phyloP scores from a whole-genome alignment of 2,888 invertebrate genomes.

The Drosophila meridionalis region DNA sequence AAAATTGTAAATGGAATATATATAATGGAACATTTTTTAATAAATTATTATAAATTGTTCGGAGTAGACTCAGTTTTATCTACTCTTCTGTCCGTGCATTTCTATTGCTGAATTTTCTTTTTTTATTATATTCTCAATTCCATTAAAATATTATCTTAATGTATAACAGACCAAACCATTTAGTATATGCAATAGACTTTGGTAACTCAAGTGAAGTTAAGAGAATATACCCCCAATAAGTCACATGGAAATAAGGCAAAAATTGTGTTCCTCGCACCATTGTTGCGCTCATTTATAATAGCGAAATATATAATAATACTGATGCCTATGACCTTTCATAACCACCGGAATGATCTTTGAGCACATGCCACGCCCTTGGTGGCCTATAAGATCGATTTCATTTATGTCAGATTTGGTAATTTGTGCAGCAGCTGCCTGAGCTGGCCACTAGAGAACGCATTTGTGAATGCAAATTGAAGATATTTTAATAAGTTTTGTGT shows the following conservation, averaged over 20 bases:
- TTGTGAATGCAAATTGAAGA: constrained; percentile 58
- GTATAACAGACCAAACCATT: no score
- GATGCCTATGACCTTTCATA: constrained; percentile 31
- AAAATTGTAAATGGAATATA: no score
- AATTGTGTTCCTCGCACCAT: neutral
- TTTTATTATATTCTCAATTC: no score
- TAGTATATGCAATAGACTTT: neutral
- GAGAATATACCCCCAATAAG: neutral
- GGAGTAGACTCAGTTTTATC: no score
- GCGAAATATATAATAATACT: neutral
- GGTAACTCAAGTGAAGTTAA: neutral
- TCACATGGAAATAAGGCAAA: neutral
- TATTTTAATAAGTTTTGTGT: constrained; percentile 46
- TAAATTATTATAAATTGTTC: no score
- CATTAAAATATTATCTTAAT: no score
- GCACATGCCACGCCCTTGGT: constrained; percentile 66
- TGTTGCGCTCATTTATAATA: constrained; percentile 1
- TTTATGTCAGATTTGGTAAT: constrained; percentile 52
- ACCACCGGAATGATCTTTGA: constrained; percentile 23
- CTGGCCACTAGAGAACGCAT: constrained; percentile 53
- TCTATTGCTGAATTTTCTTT: no score
- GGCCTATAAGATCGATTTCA: constrained; percentile 71
- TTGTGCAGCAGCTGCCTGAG: constrained; percentile 44
- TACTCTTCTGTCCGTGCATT: no score
- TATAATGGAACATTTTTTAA: no score